phyloP scores from a whole-genome alignment of 2,888 invertebrate species.

The Arge pagana region DNA sequence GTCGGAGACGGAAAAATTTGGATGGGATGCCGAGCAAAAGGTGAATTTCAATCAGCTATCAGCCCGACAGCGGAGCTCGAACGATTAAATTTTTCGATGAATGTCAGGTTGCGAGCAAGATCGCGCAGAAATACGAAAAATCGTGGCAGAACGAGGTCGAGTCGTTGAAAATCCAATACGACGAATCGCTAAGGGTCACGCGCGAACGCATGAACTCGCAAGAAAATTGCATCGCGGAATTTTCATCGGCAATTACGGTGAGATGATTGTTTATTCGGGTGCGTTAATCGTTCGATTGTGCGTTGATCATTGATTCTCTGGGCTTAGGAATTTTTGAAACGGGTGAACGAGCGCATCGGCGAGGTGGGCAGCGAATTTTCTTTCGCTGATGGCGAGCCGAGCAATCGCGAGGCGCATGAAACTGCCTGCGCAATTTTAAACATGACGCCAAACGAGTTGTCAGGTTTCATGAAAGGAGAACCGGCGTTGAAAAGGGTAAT shows the following conservation, averaged over 20 bases:
- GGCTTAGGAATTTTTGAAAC: constrained; percentile 30
- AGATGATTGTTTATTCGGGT: background rate
- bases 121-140: constrained; percentile 26
- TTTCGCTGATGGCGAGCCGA: constrained; percentile 32
- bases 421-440: constrained; percentile 42
- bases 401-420: constrained; percentile 39
- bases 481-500: constrained; percentile 31
- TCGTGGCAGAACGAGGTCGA: constrained; percentile 28
- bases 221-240: constrained; percentile 27
- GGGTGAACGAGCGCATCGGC: constrained; percentile 24
- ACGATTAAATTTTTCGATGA: background rate
- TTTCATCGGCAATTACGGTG: constrained; percentile 31
- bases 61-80: background rate
- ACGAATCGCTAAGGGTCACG: constrained; percentile 21
- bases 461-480: constrained; percentile 35
- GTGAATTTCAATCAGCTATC: constrained; percentile 10
- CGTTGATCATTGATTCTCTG: background rate
- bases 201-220: constrained; percentile 24
- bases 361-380: constrained; percentile 23
- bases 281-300: background rate
- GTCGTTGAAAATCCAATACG: constrained; percentile 24
- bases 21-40: constrained; percentile 22
- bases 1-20: constrained; percentile 27
- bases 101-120: constrained; percentile 28
- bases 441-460: constrained; percentile 39